Conservation (phyloP, 2,888 invertebrate genomes). For the Lottia scabra region DNA sequence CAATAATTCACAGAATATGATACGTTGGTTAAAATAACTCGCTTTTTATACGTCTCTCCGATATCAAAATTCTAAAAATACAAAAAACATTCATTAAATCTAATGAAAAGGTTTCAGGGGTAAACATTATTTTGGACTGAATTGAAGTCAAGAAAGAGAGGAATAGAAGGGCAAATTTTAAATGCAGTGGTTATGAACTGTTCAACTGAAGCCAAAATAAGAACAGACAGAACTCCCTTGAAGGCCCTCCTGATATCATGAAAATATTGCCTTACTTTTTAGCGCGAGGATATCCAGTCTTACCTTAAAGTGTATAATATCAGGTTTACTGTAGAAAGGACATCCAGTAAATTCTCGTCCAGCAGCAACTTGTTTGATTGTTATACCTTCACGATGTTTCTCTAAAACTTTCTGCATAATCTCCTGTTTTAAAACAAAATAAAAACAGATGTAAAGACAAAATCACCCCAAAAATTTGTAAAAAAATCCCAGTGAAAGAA, state of each 20-base stretch:
- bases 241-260: too few species aligned
- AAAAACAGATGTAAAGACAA: too few species aligned
- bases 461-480: too few species aligned
- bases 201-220: too few species aligned
- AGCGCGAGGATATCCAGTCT: background rate
- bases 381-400: slow-evolving; percentile 62
- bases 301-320: slow-evolving; percentile 69
- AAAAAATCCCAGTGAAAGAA: too few species aligned
- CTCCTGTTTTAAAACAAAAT: slow-evolving; percentile 43
- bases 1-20: slow-evolving; percentile 69
- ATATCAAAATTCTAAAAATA: slow-evolving; percentile 66
- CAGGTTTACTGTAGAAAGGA: slow-evolving; percentile 68
- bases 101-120: too few species aligned
- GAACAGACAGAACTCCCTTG: too few species aligned
- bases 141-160: too few species aligned
- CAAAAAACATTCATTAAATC: background rate
- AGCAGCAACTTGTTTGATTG: slow-evolving; percentile 66
- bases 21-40: slow-evolving; percentile 67
- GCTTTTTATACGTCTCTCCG: slow-evolving; percentile 67
- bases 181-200: too few species aligned
- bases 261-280: background rate
- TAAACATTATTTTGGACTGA: too few species aligned
- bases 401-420: slow-evolving; percentile 61
- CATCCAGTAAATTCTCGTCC: slow-evolving; percentile 66
- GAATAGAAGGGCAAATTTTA: too few species aligned